Evolutionary conservation across 2,113 vertebrate genomes (phyloP).

Genomic region (Oreotrochilus melanogaster): DNA sequence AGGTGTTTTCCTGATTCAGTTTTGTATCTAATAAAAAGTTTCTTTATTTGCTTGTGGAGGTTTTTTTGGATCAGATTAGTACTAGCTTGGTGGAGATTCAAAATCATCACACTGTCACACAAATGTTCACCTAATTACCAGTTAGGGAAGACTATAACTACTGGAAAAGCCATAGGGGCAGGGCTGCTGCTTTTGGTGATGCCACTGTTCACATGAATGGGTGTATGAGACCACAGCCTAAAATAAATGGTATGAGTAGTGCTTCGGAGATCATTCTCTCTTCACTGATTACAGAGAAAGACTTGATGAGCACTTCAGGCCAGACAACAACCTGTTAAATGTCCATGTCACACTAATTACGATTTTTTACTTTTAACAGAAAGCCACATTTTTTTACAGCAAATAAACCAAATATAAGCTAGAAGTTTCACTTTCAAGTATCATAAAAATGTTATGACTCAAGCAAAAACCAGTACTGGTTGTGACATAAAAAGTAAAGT

Average conservation of each 20-base stretch:
- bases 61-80: background rate
- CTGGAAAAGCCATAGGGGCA: constrained; percentile 38
- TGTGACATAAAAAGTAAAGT: background rate
- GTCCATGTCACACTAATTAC: background rate
- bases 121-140: constrained; percentile 12
- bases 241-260: constrained; percentile 32
- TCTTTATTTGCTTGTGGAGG: background rate
- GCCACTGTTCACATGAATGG: constrained; percentile 57
- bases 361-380: background rate
- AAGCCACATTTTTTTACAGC: constrained; percentile 7
- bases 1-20: background rate
- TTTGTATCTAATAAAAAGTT: background rate
- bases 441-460: background rate
- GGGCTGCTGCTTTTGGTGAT: constrained; percentile 12
- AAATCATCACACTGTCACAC: constrained; percentile 7
- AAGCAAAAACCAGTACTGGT: background rate
- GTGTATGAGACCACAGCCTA: constrained; percentile 32
- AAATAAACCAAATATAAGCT: background rate
- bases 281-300: constrained; percentile 17
- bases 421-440: background rate
- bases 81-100: background rate
- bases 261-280: constrained; percentile 15
- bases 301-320: constrained; percentile 38
- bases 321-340: constrained; percentile 42
- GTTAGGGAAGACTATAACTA: background rate